Conservation (phyloP, 2,888 invertebrate genomes). For the Neoaliturus tenellus region DNA sequence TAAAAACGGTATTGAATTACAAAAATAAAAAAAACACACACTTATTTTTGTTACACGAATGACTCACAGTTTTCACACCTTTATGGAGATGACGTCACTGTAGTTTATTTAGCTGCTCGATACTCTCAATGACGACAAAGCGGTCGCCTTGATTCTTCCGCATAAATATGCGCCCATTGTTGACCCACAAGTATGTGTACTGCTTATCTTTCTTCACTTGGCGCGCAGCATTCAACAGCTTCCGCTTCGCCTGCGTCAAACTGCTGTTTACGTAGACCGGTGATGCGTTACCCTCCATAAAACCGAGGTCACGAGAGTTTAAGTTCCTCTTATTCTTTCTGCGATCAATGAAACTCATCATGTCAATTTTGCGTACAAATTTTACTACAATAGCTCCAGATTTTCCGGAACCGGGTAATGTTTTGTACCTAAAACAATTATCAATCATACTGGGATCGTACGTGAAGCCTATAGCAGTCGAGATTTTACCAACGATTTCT, state of each 20-base stretch:
- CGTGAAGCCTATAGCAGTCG: background rate
- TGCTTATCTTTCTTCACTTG: constrained; percentile 5
- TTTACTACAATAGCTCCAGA: background rate
- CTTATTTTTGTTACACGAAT: no score
- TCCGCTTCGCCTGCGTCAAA: background rate
- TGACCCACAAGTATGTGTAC: constrained; percentile 20
- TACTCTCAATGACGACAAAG: background rate
- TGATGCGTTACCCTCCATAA: background rate
- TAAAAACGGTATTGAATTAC: no score
- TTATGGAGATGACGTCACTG: no score
- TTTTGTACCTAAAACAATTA: constrained; percentile 3
- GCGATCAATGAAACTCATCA: background rate
- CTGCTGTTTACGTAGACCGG: constrained; percentile 1
- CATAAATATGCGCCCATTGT: constrained; percentile 37
- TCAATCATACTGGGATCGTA: background rate
- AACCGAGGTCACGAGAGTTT: background rate
- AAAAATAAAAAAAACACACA: no score
- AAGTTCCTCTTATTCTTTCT: background rate
- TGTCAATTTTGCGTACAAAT: constrained; percentile 6
- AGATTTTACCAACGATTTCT: background rate
- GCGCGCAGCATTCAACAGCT: constrained; percentile 10
- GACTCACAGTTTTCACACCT: no score
- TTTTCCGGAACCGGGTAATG: no score
- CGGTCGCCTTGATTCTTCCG: background rate
- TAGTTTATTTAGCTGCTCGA: no score